These are phyloP conservation scores for Heliconius hortense DNA, from an alignment of 2,888 invertebrate species.

Conservation along the genomic window DNA sequence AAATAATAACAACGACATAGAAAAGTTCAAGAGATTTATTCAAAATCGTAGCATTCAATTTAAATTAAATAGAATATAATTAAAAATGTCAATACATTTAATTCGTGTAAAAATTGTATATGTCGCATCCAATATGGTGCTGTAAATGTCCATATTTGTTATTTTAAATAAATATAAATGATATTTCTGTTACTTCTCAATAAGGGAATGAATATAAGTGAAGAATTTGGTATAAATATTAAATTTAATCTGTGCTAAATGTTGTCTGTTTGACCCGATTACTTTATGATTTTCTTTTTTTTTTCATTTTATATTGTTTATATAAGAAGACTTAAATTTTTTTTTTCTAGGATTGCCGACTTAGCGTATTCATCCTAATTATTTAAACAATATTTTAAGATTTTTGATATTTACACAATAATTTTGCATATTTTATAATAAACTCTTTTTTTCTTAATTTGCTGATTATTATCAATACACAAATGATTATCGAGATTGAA, in stretches of 20 bases:
- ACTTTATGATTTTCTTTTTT: background rate
- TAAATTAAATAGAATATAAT: constrained; percentile 35
- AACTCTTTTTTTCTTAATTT: too few species aligned
- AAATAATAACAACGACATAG: constrained; percentile 50
- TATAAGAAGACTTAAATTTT: background rate
- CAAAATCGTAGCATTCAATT: constrained; percentile 43
- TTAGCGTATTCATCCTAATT: background rate
- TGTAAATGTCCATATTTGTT: constrained; percentile 59
- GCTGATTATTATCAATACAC: background rate
- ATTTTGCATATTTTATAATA: too few species aligned
- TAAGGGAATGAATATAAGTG: constrained; percentile 6
- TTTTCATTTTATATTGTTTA: background rate
- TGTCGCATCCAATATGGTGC: constrained; percentile 66
- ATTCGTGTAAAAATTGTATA: constrained; percentile 33
- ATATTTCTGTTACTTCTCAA: constrained; percentile 18
- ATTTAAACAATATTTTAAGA: background rate
- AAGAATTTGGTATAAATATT: constrained; percentile 7
- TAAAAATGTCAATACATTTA: constrained; percentile 32
- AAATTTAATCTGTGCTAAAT: constrained; percentile 1
- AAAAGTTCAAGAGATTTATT: constrained; percentile 46
- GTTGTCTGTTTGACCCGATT: background rate
- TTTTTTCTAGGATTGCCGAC: background rate
- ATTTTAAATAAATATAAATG: constrained; percentile 28
- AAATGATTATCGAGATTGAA: background rate
- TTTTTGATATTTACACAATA: background rate